Conservation (phyloP, 2,888 invertebrate genomes). For the Agrochola lychnidis region DNA sequence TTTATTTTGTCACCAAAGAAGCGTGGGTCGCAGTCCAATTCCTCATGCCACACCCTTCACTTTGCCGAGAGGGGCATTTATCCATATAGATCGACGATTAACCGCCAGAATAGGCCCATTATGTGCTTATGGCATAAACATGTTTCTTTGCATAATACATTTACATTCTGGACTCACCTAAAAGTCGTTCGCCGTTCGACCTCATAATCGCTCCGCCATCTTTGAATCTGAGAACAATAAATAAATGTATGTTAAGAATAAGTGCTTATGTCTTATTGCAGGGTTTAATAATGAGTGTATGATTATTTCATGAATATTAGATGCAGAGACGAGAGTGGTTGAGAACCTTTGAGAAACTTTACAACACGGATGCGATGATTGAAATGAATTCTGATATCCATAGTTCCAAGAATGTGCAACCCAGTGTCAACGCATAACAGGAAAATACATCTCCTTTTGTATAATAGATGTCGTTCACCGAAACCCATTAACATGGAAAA, state of each 20-base stretch:
- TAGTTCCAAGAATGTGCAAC: neutral
- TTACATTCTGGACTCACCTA: conserved; percentile 84
- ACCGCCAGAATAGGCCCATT: conserved; percentile 77
- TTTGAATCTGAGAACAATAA: conserved; percentile 83
- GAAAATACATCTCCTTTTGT: conserved; percentile 11
- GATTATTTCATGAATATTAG: conserved; percentile 49
- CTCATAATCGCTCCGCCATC: conserved; percentile 86
- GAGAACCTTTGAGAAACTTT: conserved; percentile 13
- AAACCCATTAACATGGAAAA: conserved; percentile 30
- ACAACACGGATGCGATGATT: neutral
- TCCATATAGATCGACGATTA: conserved; percentile 81
- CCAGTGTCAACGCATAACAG: neutral
- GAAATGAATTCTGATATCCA: conserved; percentile 2
- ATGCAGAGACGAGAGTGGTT: conserved; percentile 21
- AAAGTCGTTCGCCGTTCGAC: conserved; percentile 76
- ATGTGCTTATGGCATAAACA: conserved; percentile 71
- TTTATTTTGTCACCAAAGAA: conserved; percentile 74
- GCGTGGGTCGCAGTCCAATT: conserved; percentile 82
- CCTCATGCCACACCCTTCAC: conserved; percentile 80
- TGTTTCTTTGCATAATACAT: conserved; percentile 74
- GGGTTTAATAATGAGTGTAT: conserved; percentile 25
- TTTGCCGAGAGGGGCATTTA: conserved; percentile 68
- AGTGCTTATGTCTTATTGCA: conserved; percentile 23
- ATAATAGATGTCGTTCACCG: conserved; percentile 15
- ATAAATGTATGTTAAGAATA: conserved; percentile 60